Conservation (phyloP, 2,888 invertebrate genomes). For the Hypsopygia costalis region DNA sequence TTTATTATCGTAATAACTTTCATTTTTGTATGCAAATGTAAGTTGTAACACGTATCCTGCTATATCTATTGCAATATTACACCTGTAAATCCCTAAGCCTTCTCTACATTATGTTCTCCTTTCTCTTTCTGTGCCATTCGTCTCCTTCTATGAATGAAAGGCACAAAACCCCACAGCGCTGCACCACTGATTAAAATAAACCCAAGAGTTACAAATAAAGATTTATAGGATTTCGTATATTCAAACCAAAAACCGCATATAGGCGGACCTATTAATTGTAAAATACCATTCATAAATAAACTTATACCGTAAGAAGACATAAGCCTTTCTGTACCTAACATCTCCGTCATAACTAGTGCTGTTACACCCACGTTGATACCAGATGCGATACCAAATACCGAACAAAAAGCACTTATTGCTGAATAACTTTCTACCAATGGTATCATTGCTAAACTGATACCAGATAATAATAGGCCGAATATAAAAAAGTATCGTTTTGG, state of each 20-base stretch:
- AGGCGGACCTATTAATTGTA: conserved; percentile 91
- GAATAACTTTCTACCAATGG: conserved; percentile 85
- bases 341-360: conserved; percentile 93
- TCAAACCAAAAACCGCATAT: conserved; percentile 89
- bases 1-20: too few species aligned
- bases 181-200: conserved; percentile 86
- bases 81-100: too few species aligned
- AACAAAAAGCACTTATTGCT: conserved; percentile 85
- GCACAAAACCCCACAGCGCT: conserved; percentile 87
- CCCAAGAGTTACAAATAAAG: conserved; percentile 87
- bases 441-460: conserved; percentile 85
- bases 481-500: conserved; percentile 92
- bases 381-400: conserved; percentile 89
- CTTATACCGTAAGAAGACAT: conserved; percentile 94
- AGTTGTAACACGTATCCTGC: too few species aligned
- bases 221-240: conserved; percentile 82
- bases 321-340: conserved; percentile 90
- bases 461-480: conserved; percentile 88
- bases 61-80: too few species aligned
- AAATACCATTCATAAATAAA: conserved; percentile 89
- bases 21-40: too few species aligned
- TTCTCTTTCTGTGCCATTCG: background rate
- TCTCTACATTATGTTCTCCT: background rate
- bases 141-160: conserved; percentile 80
- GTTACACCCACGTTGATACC: conserved; percentile 93